A percentile compares a stretch with the other conserved stretches of the same genome.
Conservation (phyloP, 2,888 invertebrate genomes). For the Ormyrus thymus region DNA sequence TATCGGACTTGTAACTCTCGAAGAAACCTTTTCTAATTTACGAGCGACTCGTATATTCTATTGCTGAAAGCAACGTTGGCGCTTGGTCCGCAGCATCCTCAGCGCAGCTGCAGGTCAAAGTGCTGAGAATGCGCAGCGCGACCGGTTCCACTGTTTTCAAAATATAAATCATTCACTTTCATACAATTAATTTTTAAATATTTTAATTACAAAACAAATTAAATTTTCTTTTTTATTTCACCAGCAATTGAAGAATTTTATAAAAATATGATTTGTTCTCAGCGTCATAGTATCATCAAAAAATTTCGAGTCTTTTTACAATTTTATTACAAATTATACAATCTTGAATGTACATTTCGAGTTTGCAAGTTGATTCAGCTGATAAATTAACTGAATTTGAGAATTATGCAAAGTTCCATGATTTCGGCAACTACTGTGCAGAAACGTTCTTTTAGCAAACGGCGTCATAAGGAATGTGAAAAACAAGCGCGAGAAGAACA, state of each 20-base stretch:
- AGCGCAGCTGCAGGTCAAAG: constrained; percentile 25
- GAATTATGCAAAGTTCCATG: no score
- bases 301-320: background rate
- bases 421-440: no score
- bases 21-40: constrained; percentile 41
- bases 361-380: no score
- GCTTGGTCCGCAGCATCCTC: background rate
- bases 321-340: constrained; percentile 7
- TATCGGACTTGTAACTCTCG: constrained; percentile 19
- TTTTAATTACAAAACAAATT: no score
- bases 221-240: no score
- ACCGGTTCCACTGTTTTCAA: background rate
- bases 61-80: constrained; percentile 15
- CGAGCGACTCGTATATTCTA: constrained; percentile 41
- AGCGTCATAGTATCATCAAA: no score
- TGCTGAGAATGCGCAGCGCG: constrained; percentile 12
- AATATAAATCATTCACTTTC: no score
- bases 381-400: no score
- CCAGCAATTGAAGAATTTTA: no score
- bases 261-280: no score
- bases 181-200: no score
- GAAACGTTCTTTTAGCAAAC: no score
- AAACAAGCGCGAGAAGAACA: background rate
- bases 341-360: background rate
- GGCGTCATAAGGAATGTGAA: background rate